Evolutionary conservation across 2,888 invertebrate species (phyloP), one percentile per base, ranked within the genome.

Genomic region (Nasonovia ribisnigri): DNA sequence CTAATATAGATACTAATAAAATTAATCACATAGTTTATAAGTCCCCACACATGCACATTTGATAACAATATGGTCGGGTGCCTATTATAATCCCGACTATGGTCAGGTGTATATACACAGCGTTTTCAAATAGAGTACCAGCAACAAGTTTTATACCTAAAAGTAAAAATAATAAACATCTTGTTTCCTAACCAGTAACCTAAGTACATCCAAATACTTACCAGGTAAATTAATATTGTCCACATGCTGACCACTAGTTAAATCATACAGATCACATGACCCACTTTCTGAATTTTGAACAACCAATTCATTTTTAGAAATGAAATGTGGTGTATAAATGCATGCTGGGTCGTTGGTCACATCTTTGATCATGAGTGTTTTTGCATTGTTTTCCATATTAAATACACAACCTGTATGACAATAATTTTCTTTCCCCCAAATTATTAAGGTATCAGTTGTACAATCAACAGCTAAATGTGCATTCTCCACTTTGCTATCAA

Each of bases 201-300:
- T n/a, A n/a, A n/a, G 20, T 36, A 42, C 36, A 43, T 29, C 29
- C 1, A 54, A 84, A 86, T 46, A 48, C 46, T 24, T 90, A 93
- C 93, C 60, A 29, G 84, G 84, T 86, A 89, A 84, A 93, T 60
- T 16, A 36, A 93, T 42, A 1, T 89, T 90, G 36, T 48, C 4
- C 24, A 93, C 20, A 10, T 86, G 84, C 36, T 90, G 46, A 86
- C 90, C 84, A 43, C 89, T 90, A 86, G 11, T 93, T 42, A 93
- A 42, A 86, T 90, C 84, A 60, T 93, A 93, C 29, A 93, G 48
- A 42, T 84, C 84, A 84, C 90, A 86, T 13, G 86, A 89, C 42
- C 93, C 93, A 29, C 84, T 93, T 29, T 93, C 60, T 20, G 86
- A 93, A 86, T 93, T 93, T 42, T 90, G 42, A 90, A 93, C 93